Base-by-base conservation (phyloP, 2,888 invertebrate species). In the Eupithecia subfuscata region DNA sequence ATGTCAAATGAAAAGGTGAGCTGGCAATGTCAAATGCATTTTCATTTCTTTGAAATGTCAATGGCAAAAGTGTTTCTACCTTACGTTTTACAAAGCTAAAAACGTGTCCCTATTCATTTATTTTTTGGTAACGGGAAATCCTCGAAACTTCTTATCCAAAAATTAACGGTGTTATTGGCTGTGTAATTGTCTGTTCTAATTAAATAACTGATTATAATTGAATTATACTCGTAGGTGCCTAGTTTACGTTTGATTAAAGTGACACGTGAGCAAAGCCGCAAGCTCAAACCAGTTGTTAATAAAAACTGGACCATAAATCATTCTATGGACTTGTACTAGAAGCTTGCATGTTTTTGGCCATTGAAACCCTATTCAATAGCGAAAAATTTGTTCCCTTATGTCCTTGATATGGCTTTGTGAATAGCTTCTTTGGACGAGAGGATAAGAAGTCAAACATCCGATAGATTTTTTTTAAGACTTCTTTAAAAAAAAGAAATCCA, bases 11-110 rank as follows among this genome's bases (percentile, higher is more conserved):
- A 78, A 45, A 79, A 78, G 72, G 76, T 71, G 73, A 76, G 71
- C 68, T 76, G 77, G 76, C 81, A 81, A 78, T 81, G 81, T 78
- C 79, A 78, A 52, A 73, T 5, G 18, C 12, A 67, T 70, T 73
- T 69, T 56, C 18, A 48, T 68, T 65, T 60, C 67, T 40, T 30
- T 30, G 43, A 70, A 73, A 43, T 43, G 43, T 40, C 40, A 12
- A 40, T 40, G 40, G 12, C 40, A 40, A 73, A 45, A 45, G 45
- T 16, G 45, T 45, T 45, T 45, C 45, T 45, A 45, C 16, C 60
- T 5, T n/a, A n/a, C n/a, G n/a, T 60, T 60, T 60, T 14, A 25
- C 60, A 25, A 25, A 60, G 48, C 14, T 48, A 5, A 48, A 48
- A 4, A 48, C 6, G 5, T n/a, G n/a, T 48, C 2, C 8, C 2